Percentiles rank a stretch among this genome's conserved stretches.
phyloP scores from a whole-genome alignment of 2,113 vertebrate species.

The Crotalus tigris region DNA sequence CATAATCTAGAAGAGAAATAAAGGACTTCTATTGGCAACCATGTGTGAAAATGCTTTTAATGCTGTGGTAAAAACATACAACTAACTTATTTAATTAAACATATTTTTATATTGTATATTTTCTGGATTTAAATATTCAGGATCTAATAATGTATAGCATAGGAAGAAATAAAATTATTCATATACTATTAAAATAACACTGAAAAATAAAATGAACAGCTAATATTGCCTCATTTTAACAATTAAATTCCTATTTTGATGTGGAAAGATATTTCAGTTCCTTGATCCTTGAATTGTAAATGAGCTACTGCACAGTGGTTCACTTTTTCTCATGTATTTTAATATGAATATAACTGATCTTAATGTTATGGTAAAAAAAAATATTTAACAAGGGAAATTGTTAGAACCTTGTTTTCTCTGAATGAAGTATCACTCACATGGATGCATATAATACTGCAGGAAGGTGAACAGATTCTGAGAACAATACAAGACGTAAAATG shows the following conservation, averaged over 20 bases:
- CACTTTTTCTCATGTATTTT: neutral
- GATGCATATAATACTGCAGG: neutral
- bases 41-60: neutral
- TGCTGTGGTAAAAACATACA: neutral
- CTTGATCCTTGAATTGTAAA: neutral
- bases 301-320: neutral
- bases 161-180: neutral
- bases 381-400: neutral
- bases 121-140: neutral
- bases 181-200: neutral
- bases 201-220: neutral
- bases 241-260: neutral
- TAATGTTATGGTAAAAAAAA: neutral
- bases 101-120: conserved; percentile 21
- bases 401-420: neutral
- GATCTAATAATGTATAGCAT: conserved; percentile 8
- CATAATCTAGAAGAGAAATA: conserved; percentile 3
- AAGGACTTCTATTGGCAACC: neutral
- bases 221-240: neutral
- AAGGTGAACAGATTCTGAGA: neutral
- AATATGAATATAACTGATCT: neutral
- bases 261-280: neutral
- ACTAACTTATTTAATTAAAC: conserved; percentile 17
- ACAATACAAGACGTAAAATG: neutral
- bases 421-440: neutral